A percentile compares a stretch with the other conserved stretches of the same genome.
phyloP scores from a whole-genome alignment of 2,888 invertebrate species.

The Eustalomyia histrio region DNA sequence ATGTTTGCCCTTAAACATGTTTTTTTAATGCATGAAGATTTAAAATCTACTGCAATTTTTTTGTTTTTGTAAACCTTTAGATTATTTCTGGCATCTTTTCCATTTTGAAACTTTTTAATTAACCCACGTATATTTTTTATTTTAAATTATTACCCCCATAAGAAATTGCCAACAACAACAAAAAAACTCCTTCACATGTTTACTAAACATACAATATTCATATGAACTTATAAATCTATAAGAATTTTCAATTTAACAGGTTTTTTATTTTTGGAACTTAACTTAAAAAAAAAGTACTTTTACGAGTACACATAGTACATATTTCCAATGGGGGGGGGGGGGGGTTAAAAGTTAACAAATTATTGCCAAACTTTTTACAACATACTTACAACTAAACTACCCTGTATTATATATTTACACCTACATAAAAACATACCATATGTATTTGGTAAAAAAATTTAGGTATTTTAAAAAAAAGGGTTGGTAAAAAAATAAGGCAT shows the following conservation, averaged over 20 bases:
- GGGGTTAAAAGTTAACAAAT: conserved; percentile 51
- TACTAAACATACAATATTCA: conserved; percentile 4
- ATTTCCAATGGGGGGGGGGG: conserved; percentile 6
- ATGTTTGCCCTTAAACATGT: too few species aligned
- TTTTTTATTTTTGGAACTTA: conserved; percentile 32
- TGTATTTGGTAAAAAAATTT: not conserved
- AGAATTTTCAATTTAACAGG: conserved; percentile 38
- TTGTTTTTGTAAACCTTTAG: too few species aligned
- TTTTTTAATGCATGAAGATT: too few species aligned
- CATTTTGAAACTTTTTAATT: not conserved
- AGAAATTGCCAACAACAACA: conserved; percentile 19
- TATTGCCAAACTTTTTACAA: conserved; percentile 30
- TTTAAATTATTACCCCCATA: conserved; percentile 40
- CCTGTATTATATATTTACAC: conserved; percentile 38
- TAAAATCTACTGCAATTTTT: too few species aligned
- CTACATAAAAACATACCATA: conserved; percentile 9
- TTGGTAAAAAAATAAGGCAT: conserved; percentile 35
- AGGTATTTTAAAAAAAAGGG: conserved; percentile 27
- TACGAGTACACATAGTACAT: too few species aligned
- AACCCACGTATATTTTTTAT: not conserved
- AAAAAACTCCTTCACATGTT: conserved; percentile 34
- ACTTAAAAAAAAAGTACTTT: conserved; percentile 32
- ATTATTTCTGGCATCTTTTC: too few species aligned
- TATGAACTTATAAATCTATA: conserved; percentile 48
- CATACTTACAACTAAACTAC: conserved; percentile 53